These are phyloP conservation scores for Toxotes lorentzi DNA, from an alignment of 2,797 vertebrate genomes.

Conservation along the genomic window DNA sequence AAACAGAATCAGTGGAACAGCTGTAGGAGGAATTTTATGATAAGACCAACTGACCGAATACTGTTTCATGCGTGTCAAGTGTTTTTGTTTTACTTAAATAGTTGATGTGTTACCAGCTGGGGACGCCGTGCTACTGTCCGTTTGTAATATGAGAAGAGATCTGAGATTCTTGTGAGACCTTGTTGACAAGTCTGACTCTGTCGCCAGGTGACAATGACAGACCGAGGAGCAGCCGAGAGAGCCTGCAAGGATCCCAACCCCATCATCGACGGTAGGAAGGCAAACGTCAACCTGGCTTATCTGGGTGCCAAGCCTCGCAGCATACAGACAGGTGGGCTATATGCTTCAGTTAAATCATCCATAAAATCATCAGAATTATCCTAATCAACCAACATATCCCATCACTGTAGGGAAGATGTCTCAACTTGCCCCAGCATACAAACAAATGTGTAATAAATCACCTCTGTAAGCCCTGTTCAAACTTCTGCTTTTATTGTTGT, in stretches of 20 bases:
- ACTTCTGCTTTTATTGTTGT: not conserved
- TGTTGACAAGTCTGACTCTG: constrained; percentile 23
- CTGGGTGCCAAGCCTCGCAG: constrained; percentile 96
- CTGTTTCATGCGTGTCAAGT: constrained; percentile 14
- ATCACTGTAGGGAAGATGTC: not conserved
- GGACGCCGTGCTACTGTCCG: not conserved
- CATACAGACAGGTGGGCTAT: constrained; percentile 92
- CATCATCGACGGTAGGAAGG: constrained; percentile 97
- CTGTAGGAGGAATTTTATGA: constrained; percentile 22
- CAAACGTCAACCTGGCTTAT: constrained; percentile 97
- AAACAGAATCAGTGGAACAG: constrained; percentile 43
- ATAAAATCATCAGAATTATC: not conserved
- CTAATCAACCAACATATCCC: not conserved
- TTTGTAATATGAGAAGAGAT: not conserved
- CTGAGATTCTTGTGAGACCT: not conserved
- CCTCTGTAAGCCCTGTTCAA: not conserved
- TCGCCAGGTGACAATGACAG: constrained; percentile 96
- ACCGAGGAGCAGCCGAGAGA: constrained; percentile 92
- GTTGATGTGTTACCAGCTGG: not conserved
- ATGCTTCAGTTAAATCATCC: not conserved
- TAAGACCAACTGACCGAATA: constrained; percentile 3
- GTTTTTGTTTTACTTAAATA: not conserved
- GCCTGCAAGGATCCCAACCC: constrained; percentile 99
- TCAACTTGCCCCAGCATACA: not conserved
- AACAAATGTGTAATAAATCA: not conserved